Evolutionary conservation across 2,888 invertebrate genomes (phyloP).

Genomic region (Trypoxylon attenuatum): DNA sequence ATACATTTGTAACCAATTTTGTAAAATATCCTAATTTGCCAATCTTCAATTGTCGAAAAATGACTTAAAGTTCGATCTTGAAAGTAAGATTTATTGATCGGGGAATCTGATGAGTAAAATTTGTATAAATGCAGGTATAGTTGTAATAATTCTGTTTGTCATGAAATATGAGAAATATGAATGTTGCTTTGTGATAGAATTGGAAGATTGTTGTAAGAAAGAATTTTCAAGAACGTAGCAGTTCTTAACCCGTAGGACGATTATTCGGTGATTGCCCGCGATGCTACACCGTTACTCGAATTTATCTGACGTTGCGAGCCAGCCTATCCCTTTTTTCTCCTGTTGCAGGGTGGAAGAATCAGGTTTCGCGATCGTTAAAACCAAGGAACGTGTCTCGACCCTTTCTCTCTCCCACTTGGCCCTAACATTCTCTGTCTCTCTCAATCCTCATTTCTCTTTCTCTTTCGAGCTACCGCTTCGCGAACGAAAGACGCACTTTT

Average conservation of each 20-base stretch:
- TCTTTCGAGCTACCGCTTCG: too few relatives aligned
- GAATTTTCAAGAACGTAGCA: neutral
- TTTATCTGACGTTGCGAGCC: conserved; percentile 12
- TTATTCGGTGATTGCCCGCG: conserved; percentile 10
- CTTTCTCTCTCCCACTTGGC: neutral
- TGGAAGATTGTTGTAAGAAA: neutral
- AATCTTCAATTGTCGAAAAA: too few relatives aligned
- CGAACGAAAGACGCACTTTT: too few relatives aligned
- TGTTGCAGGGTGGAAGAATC: conserved; percentile 14
- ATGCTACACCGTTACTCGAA: conserved; percentile 17
- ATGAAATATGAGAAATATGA: too few relatives aligned
- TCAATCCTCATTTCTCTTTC: too few relatives aligned
- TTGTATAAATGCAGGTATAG: too few relatives aligned
- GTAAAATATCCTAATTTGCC: neutral
- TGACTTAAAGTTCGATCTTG: too few relatives aligned
- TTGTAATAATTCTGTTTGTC: too few relatives aligned
- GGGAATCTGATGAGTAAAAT: too few relatives aligned
- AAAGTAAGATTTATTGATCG: too few relatives aligned
- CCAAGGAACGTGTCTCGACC: neutral
- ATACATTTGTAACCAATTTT: neutral
- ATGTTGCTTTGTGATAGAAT: too few relatives aligned
- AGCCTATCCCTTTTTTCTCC: neutral
- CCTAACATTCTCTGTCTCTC: too few relatives aligned
- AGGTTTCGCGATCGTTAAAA: conserved; percentile 28
- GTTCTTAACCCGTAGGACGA: conserved; percentile 7